Conservation (phyloP, 1,140 invertebrate genomes). For the Dendroctonus ponderosae region DNA sequence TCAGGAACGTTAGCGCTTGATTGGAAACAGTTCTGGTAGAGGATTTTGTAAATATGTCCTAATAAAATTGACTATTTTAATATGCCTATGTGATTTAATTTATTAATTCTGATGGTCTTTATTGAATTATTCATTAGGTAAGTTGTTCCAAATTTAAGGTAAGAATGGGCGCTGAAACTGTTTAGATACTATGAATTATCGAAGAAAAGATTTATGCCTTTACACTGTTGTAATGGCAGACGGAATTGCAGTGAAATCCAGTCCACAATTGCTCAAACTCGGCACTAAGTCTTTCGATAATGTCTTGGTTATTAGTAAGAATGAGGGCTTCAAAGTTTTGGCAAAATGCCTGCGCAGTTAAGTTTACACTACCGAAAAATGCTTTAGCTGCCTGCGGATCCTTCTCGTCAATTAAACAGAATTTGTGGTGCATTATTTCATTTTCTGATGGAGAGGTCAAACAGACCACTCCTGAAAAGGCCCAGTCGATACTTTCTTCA, state of each 20-base stretch:
- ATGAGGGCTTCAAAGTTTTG: constrained; percentile 41
- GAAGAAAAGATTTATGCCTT: too few species aligned
- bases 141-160: too few species aligned
- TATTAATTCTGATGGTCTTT: too few species aligned
- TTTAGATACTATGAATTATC: too few species aligned
- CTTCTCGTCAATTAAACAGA: constrained; percentile 43
- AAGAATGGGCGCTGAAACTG: too few species aligned
- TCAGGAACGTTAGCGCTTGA: too few species aligned
- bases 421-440: constrained; percentile 45
- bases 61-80: too few species aligned
- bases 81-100: too few species aligned
- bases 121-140: too few species aligned
- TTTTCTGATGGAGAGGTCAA: constrained; percentile 30
- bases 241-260: neutral
- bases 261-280: constrained; percentile 45
- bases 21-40: too few species aligned
- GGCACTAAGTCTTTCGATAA: constrained; percentile 37
- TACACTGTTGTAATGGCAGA: too few species aligned
- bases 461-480: constrained; percentile 33
- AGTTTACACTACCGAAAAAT: constrained; percentile 43
- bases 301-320: constrained; percentile 39
- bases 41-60: too few species aligned
- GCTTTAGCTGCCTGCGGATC: constrained; percentile 34
- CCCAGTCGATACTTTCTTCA: neutral
- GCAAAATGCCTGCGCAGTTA: constrained; percentile 40